Conservation (phyloP, 2,113 vertebrate species). For the Ceyx melanurus region DNA sequence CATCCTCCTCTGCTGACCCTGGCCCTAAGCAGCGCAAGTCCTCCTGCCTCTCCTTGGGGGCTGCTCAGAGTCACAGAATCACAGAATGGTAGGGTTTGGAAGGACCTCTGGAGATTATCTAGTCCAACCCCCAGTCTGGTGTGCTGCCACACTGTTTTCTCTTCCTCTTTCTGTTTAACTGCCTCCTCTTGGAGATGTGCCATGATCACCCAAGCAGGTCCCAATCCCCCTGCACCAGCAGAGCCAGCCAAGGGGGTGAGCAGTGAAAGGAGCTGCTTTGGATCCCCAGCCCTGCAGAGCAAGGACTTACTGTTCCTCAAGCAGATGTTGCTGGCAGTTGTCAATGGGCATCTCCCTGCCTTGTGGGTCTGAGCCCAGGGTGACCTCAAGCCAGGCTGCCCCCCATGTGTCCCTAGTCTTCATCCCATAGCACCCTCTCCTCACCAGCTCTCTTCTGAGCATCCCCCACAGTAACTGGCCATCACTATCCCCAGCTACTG, state of each 20-base stretch:
- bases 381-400: not conserved
- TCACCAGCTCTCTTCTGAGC: not conserved
- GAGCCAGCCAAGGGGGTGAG: not conserved
- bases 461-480: rapidly evolving
- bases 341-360: not conserved
- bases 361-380: not conserved
- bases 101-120: not conserved
- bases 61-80: not conserved
- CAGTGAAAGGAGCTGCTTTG: not conserved
- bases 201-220: not conserved
- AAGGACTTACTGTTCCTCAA: constrained; percentile 23
- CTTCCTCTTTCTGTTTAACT: not conserved
- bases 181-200: not conserved
- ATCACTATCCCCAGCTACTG: not conserved
- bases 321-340: not conserved
- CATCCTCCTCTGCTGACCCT: not conserved
- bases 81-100: not conserved
- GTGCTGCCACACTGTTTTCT: not conserved
- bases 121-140: not conserved
- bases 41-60: not conserved
- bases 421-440: rapidly evolving
- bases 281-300: not conserved
- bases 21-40: rapidly evolving
- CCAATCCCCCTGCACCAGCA: not conserved
- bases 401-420: rapidly evolving